phyloP scores from a whole-genome alignment of 2,797 vertebrate species.

The Caiman crocodilus region DNA sequence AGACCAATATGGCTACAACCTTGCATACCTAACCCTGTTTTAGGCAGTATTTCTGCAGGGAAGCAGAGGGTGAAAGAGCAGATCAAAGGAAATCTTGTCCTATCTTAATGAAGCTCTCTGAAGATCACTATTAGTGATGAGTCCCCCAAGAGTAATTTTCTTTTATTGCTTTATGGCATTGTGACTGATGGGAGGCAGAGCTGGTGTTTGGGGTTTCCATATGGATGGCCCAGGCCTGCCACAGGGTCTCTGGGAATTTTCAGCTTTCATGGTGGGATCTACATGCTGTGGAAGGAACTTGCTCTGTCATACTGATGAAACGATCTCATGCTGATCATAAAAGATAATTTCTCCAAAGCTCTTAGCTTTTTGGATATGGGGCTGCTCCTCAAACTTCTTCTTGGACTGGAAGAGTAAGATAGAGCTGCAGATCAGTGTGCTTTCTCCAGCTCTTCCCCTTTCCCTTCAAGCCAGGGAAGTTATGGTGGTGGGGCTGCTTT shows the following conservation, averaged over 20 bases:
- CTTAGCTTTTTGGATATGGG: constrained; percentile 48
- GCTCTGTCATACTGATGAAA: constrained; percentile 68
- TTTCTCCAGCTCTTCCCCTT: not conserved
- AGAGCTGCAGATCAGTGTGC: constrained; percentile 26
- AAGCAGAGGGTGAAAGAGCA: too few species aligned
- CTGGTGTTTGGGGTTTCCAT: constrained; percentile 56
- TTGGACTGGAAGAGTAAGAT: not conserved
- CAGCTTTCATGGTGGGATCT: constrained; percentile 69
- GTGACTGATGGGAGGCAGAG: constrained; percentile 59
- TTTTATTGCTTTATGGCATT: constrained; percentile 72
- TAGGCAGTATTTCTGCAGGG: too few species aligned
- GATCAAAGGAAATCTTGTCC: constrained; percentile 47
- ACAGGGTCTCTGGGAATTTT: constrained; percentile 62
- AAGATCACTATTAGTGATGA: constrained; percentile 64
- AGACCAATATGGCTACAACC: too few species aligned
- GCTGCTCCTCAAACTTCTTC: constrained; percentile 55
- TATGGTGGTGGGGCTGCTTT: not conserved
- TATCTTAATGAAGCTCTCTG: constrained; percentile 61
- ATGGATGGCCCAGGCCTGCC: constrained; percentile 72
- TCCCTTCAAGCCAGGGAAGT: not conserved
- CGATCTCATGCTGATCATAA: constrained; percentile 69
- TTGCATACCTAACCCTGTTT: too few species aligned
- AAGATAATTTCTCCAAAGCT: constrained; percentile 72
- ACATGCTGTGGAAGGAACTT: constrained; percentile 67
- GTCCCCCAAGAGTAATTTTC: constrained; percentile 68